Base-by-base conservation (phyloP, 1,140 invertebrate genomes). In the Pissodes strobi region DNA sequence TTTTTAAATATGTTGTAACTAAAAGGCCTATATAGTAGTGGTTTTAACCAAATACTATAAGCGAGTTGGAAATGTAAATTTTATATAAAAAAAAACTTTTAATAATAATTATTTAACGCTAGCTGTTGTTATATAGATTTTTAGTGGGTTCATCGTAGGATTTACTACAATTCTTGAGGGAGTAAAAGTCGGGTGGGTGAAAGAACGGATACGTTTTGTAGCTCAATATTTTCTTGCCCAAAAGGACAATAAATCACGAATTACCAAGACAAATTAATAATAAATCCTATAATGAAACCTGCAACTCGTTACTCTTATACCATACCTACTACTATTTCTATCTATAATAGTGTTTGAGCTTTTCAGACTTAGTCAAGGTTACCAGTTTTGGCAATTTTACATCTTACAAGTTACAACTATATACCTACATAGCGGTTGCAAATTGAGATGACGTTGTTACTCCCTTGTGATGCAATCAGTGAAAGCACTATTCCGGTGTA, bases 11-110 rank as follows among this genome's bases (percentile, higher is more conserved):
- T 48, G 61, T 64, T 64, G 61, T 64, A 55, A 55, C 41, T 34
- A 56, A 64, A 56, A 56, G 61, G 61, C 61, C 61, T 64, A 64
- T 56, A 62, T 43, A 38, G 21, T 51, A 49, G 37, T 30, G 25
- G 45, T 39, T 60, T 60, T 60, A 60, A 49, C 21, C 13, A 51
- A 27, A 46, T 58, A 46, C 19, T 19, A 18, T 21, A 25, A 34
- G 12, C 58, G 46, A 48, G 41, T 60, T 60, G 46, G 15, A 60
- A 51, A 21, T 60, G 25, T 60, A 60, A 38, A 60, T 38, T 60
- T 59, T 59, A 38, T 55, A n/a, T n/a, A 55, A 55, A 13, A 18
- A 37, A 13, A 55, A 9, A 22, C 53, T 57, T 25, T n/a, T n/a
- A n/a, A n/a, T n/a, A n/a, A n/a, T n/a, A n/a, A n/a, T n/a, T n/a